These are phyloP conservation scores for Tromatobia lineatoria DNA, from an alignment of 2,888 invertebrate species.

Conservation along the genomic window DNA sequence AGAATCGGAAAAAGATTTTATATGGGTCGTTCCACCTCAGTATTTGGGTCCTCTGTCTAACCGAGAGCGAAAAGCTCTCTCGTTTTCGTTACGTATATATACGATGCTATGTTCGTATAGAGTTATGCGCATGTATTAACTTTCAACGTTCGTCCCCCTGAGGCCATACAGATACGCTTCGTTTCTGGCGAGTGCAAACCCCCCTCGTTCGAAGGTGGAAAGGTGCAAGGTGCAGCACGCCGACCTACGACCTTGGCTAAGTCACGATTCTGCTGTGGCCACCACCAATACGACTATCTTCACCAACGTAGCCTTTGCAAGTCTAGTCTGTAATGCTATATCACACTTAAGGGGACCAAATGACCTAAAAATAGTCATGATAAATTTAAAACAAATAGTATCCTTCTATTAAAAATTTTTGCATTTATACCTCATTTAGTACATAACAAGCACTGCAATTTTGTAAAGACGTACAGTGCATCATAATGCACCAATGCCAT, in stretches of 20 bases:
- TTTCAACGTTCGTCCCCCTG: slow-evolving; percentile 80
- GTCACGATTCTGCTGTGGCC: slow-evolving; percentile 78
- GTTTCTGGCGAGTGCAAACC: slow-evolving; percentile 72
- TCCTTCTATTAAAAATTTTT: too few species aligned
- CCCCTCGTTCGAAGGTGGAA: slow-evolving; percentile 71
- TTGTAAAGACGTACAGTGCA: too few species aligned
- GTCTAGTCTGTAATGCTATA: slow-evolving; percentile 16
- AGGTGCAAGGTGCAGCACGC: slow-evolving; percentile 82
- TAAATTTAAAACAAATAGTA: too few species aligned
- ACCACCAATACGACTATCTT: slow-evolving; percentile 31
- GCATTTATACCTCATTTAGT: too few species aligned
- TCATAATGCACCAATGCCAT: too few species aligned
- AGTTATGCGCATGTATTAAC: slow-evolving; percentile 80
- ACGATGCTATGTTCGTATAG: slow-evolving; percentile 38
- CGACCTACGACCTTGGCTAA: slow-evolving; percentile 82
- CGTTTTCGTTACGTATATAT: not conserved
- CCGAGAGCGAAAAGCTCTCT: slow-evolving; percentile 20
- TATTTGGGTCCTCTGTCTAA: not conserved
- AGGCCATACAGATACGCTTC: slow-evolving; percentile 77
- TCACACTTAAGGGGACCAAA: slow-evolving; percentile 13
- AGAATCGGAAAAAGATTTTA: not conserved
- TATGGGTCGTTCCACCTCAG: not conserved
- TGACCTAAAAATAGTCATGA: too few species aligned
- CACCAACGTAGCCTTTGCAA: slow-evolving; percentile 42
- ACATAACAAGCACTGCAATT: too few species aligned